These are phyloP conservation scores for Muscicapa striata DNA, from an alignment of 2,797 vertebrate species.

Conservation along the genomic window DNA sequence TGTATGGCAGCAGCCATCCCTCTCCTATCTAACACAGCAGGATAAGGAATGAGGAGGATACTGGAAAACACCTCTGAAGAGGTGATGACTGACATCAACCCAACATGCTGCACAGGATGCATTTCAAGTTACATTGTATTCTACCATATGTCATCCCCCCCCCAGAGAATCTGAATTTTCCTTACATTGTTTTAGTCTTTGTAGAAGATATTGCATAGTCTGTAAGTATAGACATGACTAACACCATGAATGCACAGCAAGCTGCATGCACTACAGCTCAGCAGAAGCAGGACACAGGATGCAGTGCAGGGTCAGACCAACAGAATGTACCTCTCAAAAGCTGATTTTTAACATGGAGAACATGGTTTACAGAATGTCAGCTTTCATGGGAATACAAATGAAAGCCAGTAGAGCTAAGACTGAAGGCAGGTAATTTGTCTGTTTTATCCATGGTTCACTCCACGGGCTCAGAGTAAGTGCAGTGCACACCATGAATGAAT, in stretches of 20 bases:
- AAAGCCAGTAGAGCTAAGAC: neutral
- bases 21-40: neutral
- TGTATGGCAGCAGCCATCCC: neutral
- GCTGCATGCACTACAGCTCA: neutral
- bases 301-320: neutral
- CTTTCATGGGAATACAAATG: neutral
- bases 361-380: fast-evolving
- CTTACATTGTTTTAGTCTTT: neutral
- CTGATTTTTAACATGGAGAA: neutral
- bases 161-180: neutral
- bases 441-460: neutral
- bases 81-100: neutral
- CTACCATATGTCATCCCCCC: neutral
- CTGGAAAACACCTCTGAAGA: neutral
- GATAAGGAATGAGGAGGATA: neutral
- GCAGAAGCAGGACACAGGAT: neutral
- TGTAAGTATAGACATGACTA: fast-evolving
- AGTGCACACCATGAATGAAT: neutral
- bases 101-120: neutral
- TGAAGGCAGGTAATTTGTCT: neutral
- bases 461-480: neutral
- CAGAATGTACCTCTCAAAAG: neutral
- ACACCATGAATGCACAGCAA: neutral
- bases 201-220: neutral
- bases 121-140: neutral